Conservation (phyloP, 2,113 vertebrate species). For the Cryptotis parvus region DNA sequence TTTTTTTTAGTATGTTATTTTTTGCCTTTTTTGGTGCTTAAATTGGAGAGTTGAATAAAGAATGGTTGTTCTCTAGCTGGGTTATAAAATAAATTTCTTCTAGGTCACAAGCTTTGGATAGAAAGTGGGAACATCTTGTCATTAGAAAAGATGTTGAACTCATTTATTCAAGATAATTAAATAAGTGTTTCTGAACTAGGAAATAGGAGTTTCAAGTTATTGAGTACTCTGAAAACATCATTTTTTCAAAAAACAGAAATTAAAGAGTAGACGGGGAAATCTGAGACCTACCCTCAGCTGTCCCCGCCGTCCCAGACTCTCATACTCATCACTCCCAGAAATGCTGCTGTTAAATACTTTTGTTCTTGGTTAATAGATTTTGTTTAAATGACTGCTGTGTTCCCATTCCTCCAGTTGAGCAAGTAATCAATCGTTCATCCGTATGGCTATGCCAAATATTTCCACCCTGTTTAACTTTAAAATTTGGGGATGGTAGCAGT, state of each 20-base stretch:
- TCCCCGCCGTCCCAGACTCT: not conserved
- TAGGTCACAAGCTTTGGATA: not conserved
- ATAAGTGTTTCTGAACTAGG: slow-evolving; percentile 52
- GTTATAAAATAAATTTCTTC: slow-evolving; percentile 39
- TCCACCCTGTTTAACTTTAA: slow-evolving; percentile 39
- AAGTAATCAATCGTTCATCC: slow-evolving; percentile 64
- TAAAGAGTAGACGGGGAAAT: not conserved
- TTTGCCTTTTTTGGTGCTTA: slow-evolving; percentile 50
- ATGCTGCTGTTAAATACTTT: slow-evolving; percentile 40
- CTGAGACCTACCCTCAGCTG: not conserved
- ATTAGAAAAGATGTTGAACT: slow-evolving; percentile 51
- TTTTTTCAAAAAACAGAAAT: slow-evolving; percentile 41
- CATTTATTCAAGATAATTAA: slow-evolving; percentile 63
- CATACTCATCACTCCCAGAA: not conserved
- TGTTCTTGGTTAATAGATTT: slow-evolving; percentile 48
- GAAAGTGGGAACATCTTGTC: slow-evolving; percentile 50
- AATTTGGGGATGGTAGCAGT: slow-evolving; percentile 33
- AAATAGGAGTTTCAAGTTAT: slow-evolving; percentile 39
- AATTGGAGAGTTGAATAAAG: slow-evolving; percentile 40
- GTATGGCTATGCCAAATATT: slow-evolving; percentile 61
- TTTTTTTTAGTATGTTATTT: not conserved
- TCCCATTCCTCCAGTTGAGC: slow-evolving; percentile 50
- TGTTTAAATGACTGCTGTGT: not conserved
- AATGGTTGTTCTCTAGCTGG: not conserved
- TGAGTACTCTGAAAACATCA: slow-evolving; percentile 40